These are phyloP conservation scores for Oophaga sylvatica DNA, from an alignment of 2,797 vertebrate species.

Conservation along the genomic window DNA sequence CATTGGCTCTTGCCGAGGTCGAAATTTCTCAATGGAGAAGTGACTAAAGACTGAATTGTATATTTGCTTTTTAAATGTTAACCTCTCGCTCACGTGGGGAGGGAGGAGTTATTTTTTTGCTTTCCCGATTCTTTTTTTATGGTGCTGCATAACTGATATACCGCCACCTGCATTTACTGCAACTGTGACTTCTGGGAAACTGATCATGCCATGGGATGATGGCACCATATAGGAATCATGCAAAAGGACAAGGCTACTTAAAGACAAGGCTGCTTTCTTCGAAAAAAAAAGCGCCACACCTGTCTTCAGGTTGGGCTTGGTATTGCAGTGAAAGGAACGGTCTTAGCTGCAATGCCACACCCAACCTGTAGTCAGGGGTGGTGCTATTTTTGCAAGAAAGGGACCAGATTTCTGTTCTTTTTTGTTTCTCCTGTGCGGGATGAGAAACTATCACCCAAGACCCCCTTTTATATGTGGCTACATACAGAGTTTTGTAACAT, in stretches of 20 bases:
- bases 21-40: not conserved
- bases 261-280: not conserved
- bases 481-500: too few species aligned
- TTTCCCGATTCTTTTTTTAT: conserved; percentile 30
- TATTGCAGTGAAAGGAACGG: too few species aligned
- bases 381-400: too few species aligned
- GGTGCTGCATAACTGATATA: conserved; percentile 50
- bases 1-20: not conserved
- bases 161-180: conserved; percentile 2
- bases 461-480: too few species aligned
- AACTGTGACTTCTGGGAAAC: conserved; percentile 42
- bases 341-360: too few species aligned
- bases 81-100: not conserved
- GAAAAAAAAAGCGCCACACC: too few species aligned
- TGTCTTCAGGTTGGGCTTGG: too few species aligned
- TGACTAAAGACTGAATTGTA: conserved; percentile 41
- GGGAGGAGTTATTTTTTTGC: not conserved
- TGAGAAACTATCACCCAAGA: too few species aligned
- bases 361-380: too few species aligned
- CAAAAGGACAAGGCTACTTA: not conserved
- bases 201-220: not conserved
- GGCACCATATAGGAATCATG: conserved; percentile 1
- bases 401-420: too few species aligned
- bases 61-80: conserved; percentile 47
- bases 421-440: too few species aligned